Conservation (phyloP, 2,888 invertebrate genomes). For the Ormyrus rosae region DNA sequence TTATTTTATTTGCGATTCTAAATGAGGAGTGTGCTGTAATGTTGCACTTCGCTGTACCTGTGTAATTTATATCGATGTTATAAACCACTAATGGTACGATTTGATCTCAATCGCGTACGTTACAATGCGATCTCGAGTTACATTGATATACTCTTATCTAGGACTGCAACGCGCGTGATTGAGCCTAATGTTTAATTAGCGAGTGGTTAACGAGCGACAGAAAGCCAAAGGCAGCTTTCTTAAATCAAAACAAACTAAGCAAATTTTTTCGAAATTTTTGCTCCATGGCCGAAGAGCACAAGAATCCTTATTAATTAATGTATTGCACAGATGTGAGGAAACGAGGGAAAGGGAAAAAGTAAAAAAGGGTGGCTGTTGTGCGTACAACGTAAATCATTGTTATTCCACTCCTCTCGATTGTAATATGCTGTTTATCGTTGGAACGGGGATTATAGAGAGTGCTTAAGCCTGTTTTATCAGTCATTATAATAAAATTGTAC, state of each 20-base stretch:
- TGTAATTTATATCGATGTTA: conserved; percentile 59
- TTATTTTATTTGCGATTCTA: conserved; percentile 57
- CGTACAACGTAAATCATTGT: conserved; percentile 58
- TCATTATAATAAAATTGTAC: conserved; percentile 53
- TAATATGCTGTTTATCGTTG: conserved; percentile 60
- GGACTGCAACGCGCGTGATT: conserved; percentile 57
- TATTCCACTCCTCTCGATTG: conserved; percentile 59
- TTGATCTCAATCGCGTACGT: conserved; percentile 58
- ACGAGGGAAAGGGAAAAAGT: conserved; percentile 53
- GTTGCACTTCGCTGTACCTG: conserved; percentile 59
- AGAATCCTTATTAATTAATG: conserved; percentile 54
- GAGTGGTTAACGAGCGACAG: conserved; percentile 54
- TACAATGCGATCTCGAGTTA: conserved; percentile 55
- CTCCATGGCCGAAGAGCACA: conserved; percentile 53
- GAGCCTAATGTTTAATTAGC: conserved; percentile 56
- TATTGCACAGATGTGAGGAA: conserved; percentile 58
- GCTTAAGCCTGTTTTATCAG: conserved; percentile 56
- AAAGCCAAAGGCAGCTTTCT: conserved; percentile 54
- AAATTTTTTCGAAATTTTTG: conserved; percentile 57
- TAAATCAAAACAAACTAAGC: conserved; percentile 54
- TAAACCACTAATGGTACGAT: conserved; percentile 55
- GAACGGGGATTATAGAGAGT: conserved; percentile 58
- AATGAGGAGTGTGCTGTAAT: conserved; percentile 54
- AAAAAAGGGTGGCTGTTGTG: conserved; percentile 55
- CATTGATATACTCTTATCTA: conserved; percentile 50